Conservation (phyloP, 2,113 vertebrate genomes). For the Lepus americanus region DNA sequence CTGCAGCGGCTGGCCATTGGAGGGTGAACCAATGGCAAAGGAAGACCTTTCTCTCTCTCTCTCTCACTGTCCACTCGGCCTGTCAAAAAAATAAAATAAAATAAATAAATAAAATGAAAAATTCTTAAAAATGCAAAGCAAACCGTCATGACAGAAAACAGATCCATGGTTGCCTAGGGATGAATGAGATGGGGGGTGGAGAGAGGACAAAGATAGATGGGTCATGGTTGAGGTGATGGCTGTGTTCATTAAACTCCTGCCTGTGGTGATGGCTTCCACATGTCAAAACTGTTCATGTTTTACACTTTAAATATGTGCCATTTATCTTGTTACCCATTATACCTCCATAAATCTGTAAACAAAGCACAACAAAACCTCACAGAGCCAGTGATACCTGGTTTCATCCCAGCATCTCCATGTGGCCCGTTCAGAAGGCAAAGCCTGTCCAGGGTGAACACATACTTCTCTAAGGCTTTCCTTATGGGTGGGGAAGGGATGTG, state of each 20-base stretch:
- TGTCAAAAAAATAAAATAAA: no score
- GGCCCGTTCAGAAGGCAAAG: not conserved
- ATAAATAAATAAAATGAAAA: no score
- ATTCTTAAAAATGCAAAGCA: not conserved
- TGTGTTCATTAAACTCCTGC: not conserved
- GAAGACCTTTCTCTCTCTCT: no score
- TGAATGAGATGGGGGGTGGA: not conserved
- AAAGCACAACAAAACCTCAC: not conserved
- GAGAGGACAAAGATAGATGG: not conserved
- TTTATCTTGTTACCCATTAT: constrained; percentile 9
- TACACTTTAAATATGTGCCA: constrained; percentile 11
- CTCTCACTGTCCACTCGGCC: no score
- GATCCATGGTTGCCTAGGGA: not conserved
- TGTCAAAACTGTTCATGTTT: constrained; percentile 24
- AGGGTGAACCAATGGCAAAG: no score
- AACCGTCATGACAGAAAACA: constrained; percentile 5
- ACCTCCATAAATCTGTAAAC: not conserved
- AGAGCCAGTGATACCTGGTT: not conserved
- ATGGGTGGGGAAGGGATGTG: not conserved
- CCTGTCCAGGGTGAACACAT: not conserved
- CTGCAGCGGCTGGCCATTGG: no score
- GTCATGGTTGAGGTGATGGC: not conserved
- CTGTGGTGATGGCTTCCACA: not conserved
- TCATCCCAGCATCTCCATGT: not conserved
- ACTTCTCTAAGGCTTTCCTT: not conserved